A percentile compares a stretch with the other conserved stretches of the same genome.
Conservation (phyloP, 2,113 vertebrate genomes). For the Hepsetus odoe region DNA sequence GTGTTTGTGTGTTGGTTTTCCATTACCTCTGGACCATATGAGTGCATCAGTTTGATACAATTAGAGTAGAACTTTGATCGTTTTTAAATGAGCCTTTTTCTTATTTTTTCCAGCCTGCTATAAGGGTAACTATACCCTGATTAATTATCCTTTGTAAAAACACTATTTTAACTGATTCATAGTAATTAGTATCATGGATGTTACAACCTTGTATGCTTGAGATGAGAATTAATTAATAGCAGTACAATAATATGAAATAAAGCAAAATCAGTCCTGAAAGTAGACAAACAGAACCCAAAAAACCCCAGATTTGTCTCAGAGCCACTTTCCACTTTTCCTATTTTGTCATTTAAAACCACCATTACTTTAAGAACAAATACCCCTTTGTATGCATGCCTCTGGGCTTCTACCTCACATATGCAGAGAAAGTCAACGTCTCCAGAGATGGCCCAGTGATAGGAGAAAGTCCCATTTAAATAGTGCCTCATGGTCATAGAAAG, state of each 20-base stretch:
- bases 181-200: too few species aligned
- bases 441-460: constrained; percentile 12
- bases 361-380: constrained; percentile 1
- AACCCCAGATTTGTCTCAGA: background rate
- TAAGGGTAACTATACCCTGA: too few species aligned
- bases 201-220: too few species aligned
- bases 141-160: too few species aligned
- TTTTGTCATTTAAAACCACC: background rate
- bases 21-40: background rate
- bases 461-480: constrained; percentile 37
- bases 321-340: background rate
- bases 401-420: background rate
- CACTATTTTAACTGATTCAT: too few species aligned
- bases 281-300: too few species aligned
- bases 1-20: background rate
- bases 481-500: constrained; percentile 30
- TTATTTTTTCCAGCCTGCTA: too few species aligned
- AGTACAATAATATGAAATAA: too few species aligned
- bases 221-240: too few species aligned
- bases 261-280: too few species aligned
- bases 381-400: background rate
- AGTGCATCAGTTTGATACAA: background rate
- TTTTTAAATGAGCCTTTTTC: too few species aligned
- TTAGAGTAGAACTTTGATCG: background rate
- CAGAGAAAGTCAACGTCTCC: constrained; percentile 1